Evolutionary conservation across 2,113 vertebrate genomes (phyloP).

Genomic region (Maccullochella peelii): DNA sequence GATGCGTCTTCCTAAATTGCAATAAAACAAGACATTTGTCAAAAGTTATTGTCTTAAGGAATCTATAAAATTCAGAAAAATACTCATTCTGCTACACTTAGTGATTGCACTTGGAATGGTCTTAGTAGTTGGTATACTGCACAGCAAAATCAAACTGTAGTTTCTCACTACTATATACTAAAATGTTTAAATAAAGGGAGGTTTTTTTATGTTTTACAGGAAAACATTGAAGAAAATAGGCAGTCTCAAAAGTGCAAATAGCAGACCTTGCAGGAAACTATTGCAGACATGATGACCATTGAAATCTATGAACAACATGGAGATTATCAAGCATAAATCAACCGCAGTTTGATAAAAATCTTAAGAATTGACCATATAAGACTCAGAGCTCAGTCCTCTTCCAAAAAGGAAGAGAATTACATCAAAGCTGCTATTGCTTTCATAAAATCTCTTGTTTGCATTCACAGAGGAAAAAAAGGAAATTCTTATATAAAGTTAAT

Average conservation of each 20-base stretch:
- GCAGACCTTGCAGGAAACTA: constrained; percentile 10
- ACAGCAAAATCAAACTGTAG: constrained; percentile 17
- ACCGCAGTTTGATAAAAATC: constrained; percentile 16
- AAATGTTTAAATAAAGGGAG: neutral
- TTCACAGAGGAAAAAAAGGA: neutral
- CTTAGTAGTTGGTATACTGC: constrained; percentile 10
- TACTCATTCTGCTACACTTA: constrained; percentile 2
- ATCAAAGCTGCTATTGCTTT: constrained; percentile 26
- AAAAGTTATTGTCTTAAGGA: constrained; percentile 1
- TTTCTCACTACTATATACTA: neutral
- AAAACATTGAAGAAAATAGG: constrained; percentile 11
- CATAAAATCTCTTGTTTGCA: constrained; percentile 43
- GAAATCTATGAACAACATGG: constrained; percentile 14
- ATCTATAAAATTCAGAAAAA: constrained; percentile 12
- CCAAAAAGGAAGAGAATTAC: constrained; percentile 31
- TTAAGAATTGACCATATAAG: neutral
- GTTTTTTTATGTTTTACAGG: neutral
- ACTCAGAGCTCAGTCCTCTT: constrained; percentile 16
- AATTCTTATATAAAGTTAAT: neutral
- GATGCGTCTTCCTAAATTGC: neutral
- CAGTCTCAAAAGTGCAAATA: constrained; percentile 9
- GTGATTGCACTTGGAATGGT: constrained; percentile 52
- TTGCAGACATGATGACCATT: neutral
- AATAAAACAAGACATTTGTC: constrained; percentile 6
- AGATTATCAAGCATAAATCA: constrained; percentile 21